phyloP scores from a whole-genome alignment of 2,113 vertebrate genomes.

The Ammodytes marinus region DNA sequence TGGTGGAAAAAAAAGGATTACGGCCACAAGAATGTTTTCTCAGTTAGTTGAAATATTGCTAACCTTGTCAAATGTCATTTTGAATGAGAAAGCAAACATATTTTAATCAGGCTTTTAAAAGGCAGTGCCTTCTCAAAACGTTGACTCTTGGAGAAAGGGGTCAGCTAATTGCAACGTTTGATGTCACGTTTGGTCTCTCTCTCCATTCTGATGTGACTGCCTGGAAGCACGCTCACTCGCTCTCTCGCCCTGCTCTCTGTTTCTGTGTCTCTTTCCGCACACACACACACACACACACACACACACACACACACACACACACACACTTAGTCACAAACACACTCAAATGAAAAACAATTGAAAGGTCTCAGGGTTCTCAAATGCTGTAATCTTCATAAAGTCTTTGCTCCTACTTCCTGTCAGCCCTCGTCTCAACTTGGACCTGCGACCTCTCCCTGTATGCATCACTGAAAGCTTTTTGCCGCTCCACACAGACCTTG shows the following conservation, averaged over 20 bases:
- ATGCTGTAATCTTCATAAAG: constrained; percentile 91
- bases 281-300: constrained; percentile 57
- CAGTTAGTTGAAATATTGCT: constrained; percentile 85
- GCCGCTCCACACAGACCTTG: constrained; percentile 85
- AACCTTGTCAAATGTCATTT: constrained; percentile 86
- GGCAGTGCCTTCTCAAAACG: constrained; percentile 68
- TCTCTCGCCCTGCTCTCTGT: constrained; percentile 23
- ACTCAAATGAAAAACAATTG: constrained; percentile 81
- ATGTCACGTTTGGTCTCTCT: constrained; percentile 84
- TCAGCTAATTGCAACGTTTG: constrained; percentile 83
- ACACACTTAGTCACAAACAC: constrained; percentile 57
- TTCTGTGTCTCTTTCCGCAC: constrained; percentile 17
- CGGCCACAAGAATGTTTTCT: constrained; percentile 82
- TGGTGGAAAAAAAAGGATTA: constrained; percentile 79
- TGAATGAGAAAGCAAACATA: constrained; percentile 80
- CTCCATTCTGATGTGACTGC: constrained; percentile 75
- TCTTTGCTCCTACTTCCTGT: constrained; percentile 89
- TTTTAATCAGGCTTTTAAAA: constrained; percentile 79
- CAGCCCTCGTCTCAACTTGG: constrained; percentile 93
- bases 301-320: constrained; percentile 57
- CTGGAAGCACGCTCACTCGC: constrained; percentile 77
- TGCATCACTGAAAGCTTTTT: constrained; percentile 91
- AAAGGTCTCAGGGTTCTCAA: constrained; percentile 87
- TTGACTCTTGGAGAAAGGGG: constrained; percentile 78
- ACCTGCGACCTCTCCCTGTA: constrained; percentile 91